Evolutionary conservation across 2,888 invertebrate genomes (phyloP), one percentile per base, ranked within the genome.

Genomic region (Thyatira batis): DNA sequence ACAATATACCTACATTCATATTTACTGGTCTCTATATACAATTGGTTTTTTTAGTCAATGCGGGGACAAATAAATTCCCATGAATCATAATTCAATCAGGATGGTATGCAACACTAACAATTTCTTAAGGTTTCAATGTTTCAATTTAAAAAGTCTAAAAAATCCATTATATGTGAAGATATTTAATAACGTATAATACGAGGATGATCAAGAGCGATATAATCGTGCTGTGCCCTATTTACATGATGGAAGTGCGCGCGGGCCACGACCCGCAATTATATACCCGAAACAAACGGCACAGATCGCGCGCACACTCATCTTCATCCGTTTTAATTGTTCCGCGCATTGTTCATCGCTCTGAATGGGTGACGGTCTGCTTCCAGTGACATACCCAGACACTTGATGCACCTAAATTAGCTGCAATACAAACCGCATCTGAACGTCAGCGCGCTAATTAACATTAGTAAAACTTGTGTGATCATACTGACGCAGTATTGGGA

Each of bases 231-330:
- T 85, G 87, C 72, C 57, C 54, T 58, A 48, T 48, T 48, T 48
- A 48, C 48, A 27, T 27, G 48, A 48, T 48, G 48, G 53, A 52
- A 52, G 46, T 49, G 63, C 60, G 54, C 61, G 52, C 75, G 71
- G 83, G 85, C 74, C 87, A 69, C 85, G 87, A 89, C 89, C 87
- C 76, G 78, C 78, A 89, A 88, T 90, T 89, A 87, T 70, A 78
- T 64, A 76, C 66, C 86, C 88, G 79, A 89, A 89, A 89, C 89
- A 85, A 84, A 84, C 78, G 59, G 80, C 86, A 82, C 81, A 69
- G 82, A 85, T 85, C 84, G 67, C 71, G 71, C 73, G 72, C 73
- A 67, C 71, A 73, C 69, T 71, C 70, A 68, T 64, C 58, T 67
- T 66, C 69, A 72, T 76, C 77, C 73, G 67, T 73, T 78, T 78